Conservation (phyloP, 2,113 vertebrate species). For the Phylloscopus trochiloides region DNA sequence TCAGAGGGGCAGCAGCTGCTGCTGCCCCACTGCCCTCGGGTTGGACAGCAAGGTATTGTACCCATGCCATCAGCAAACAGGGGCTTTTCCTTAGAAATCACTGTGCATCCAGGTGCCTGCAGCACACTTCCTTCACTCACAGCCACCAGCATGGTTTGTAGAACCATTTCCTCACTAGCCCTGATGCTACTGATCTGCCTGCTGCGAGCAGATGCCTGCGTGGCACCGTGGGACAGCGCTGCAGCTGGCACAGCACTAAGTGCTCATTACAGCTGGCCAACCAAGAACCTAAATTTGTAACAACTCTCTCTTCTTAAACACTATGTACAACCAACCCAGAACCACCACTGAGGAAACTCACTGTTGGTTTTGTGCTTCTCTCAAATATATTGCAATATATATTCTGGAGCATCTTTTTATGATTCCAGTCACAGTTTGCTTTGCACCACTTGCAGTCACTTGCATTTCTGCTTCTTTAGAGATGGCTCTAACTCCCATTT, state of each 20-base stretch:
- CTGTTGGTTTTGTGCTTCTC: not conserved
- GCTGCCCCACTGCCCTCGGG: not conserved
- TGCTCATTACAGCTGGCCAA: not conserved
- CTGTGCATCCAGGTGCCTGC: rapidly evolving
- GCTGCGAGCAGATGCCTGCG: not conserved
- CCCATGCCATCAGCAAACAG: rapidly evolving
- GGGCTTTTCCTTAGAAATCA: not conserved
- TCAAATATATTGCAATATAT: not conserved
- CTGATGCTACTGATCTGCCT: not conserved
- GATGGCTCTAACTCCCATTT: not conserved
- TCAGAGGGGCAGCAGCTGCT: not conserved
- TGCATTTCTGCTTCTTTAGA: not conserved
- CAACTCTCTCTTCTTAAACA: not conserved
- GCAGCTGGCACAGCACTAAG: not conserved
- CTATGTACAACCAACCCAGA: not conserved
- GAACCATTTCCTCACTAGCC: not conserved
- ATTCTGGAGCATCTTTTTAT: not conserved
- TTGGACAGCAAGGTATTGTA: rapidly evolving
- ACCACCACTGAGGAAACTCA: not conserved
- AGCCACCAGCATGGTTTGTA: not conserved
- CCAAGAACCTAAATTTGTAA: slow-evolving; percentile 22
- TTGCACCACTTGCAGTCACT: not conserved
- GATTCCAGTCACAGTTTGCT: not conserved
- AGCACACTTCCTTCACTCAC: not conserved
- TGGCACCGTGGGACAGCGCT: not conserved